A percentile compares a stretch with the other conserved stretches of the same genome.
Evolutionary conservation across 2,113 vertebrate genomes (phyloP).

Genomic region (Coptodon bakossiorum): DNA sequence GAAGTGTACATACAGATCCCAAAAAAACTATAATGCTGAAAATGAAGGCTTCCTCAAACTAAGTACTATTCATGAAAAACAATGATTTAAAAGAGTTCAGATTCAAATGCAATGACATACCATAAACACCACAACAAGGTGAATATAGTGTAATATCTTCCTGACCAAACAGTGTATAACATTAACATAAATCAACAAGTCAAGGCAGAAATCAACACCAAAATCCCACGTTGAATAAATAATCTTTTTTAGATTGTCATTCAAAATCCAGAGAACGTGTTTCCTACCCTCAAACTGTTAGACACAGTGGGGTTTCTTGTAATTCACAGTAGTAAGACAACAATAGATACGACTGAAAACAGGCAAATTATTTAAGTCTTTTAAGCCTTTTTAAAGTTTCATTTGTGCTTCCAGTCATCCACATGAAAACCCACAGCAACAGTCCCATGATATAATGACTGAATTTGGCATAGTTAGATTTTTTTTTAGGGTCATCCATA

Average conservation of each 20-base stretch:
- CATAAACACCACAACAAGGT: neutral
- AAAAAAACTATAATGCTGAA: neutral
- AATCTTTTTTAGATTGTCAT: neutral
- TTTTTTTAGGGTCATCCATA: conserved; percentile 25
- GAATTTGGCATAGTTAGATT: neutral
- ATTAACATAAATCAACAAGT: neutral
- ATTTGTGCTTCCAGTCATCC: conserved; percentile 1
- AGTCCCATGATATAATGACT: neutral
- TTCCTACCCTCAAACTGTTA: neutral
- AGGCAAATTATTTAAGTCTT: neutral
- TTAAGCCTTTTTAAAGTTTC: neutral
- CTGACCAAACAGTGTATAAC: neutral
- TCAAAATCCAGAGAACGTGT: neutral
- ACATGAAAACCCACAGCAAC: neutral
- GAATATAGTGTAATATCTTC: neutral
- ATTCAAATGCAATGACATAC: neutral
- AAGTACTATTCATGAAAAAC: neutral
- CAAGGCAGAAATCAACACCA: neutral
- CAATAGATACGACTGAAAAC: neutral
- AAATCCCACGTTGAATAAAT: neutral
- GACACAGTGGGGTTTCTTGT: neutral
- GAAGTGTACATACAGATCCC: neutral
- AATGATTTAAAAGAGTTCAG: neutral
- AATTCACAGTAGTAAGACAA: neutral
- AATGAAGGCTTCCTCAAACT: neutral